Base-by-base conservation (phyloP, 2,888 invertebrate genomes). In the Rosalia funebris region DNA sequence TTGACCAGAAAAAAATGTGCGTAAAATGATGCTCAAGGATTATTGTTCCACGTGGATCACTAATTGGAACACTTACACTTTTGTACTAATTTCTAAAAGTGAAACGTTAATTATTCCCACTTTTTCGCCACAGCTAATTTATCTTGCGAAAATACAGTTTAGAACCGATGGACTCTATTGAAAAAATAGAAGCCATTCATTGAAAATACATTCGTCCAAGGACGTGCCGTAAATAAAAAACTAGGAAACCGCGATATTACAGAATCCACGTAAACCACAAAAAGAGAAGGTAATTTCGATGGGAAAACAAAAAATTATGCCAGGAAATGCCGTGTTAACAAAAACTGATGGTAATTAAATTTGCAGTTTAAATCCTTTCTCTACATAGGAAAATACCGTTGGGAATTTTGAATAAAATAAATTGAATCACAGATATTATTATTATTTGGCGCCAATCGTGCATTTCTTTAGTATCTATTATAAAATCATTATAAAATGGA, bases 241-340 rank as follows among this genome's bases (percentile, higher is more conserved):
- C 9, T 45, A 31, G 12, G 12, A 45, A 45, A 45, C 31, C 45
- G 9, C 45, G 19, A 1, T 45, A 31, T 45, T 45, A 31, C 45
- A 15, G 45, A 45, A 25, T 45, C 45, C 45, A 34, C 34, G 11
- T n/a, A 5, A 45, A 45, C 45, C 45, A 45, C 45, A 45, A n/a
- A 34, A 31, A 45, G 45, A 45, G 31, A 45, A 45, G 45, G 45
- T 31, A 31, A 31, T 20, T 7, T 25, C 34, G 34, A 11, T 34
- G 34, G 34, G 7, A n/a, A 34, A 34, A 34, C 7, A 7, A 34
- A 34, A 34, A 34, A n/a, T 25, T 2, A 34, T 34, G 2, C 11
- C 5, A 34, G 34, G 34, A 34, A 34, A 34, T 34, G 34, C 34
- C 34, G 11, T 7, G 5, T n/a, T 34, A 34, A 34, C 10, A 34